Base-by-base conservation (phyloP, 2,797 vertebrate species). In the Lacerta agilis region DNA sequence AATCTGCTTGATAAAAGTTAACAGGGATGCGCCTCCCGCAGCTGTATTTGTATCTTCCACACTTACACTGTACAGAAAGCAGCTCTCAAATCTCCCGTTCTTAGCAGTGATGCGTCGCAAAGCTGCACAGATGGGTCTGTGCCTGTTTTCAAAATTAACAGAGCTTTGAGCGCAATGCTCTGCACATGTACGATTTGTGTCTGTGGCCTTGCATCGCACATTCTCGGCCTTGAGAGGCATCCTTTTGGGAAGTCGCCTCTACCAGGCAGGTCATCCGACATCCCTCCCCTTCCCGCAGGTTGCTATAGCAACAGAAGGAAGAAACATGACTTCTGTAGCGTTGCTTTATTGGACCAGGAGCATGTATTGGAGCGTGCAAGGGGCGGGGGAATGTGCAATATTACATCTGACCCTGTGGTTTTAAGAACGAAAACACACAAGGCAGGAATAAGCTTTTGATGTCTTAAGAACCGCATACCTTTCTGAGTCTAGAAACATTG, bases 281-380 rank as follows among this genome's bases (percentile, higher is more conserved):
- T 17, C 58, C 91, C 86, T 0, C 4, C 90, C 86, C 90, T 71
- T 72, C 38, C n/a, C 4, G 79, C 73, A 20, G 92, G 95, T 95
- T 96, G 94, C 95, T 92, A 95, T 95, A 94, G 94, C 89, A 93
- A 95, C 94, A 85, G 79, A 86, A 77, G 49, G n/a, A 78, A 41
- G 88, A 92, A 93, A 93, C 92, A 87, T 79, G 73, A 81, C 92
- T 94, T 95, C 84, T 88, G 93, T 92, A 93, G 89, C 88, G 89
- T 88, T 89, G 90, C 90, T 95, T 94, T 95, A 93, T 94, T 92
- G 86, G 89, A 91, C 87, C 85, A 86, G 80, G 92, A 87, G 75
- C 76, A 67, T 76, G n/a, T 88, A 93, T 89, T 88, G 45, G 76
- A 76, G 1, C 23, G 38, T 27, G 76, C 49, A 55, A 55, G 89